A percentile compares a stretch with the other conserved stretches of the same genome.
phyloP scores from a whole-genome alignment of 2,888 invertebrate genomes.

The Macroteleia sp. region DNA sequence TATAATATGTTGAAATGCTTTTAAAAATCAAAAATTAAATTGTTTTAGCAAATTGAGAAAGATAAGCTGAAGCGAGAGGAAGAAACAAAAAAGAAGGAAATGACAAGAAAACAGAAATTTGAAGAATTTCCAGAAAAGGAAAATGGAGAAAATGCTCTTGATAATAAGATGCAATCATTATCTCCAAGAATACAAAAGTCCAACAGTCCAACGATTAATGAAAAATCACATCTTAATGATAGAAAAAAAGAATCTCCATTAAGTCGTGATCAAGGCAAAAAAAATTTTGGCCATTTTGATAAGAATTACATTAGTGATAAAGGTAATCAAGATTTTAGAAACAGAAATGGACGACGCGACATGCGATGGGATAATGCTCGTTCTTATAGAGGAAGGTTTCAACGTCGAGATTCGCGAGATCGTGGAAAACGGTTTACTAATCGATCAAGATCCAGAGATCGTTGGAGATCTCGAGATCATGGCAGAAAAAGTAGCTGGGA shows the following conservation, averaged over 20 bases:
- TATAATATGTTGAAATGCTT: too few relatives aligned
- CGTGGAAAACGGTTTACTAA: conserved; percentile 71
- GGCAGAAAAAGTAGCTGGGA: conserved; percentile 74
- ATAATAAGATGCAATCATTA: conserved; percentile 4
- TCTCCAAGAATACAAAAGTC: conserved; percentile 50
- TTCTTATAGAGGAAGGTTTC: conserved; percentile 68
- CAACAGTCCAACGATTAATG: conserved; percentile 68
- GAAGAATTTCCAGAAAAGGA: conserved; percentile 55
- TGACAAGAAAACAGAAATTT: conserved; percentile 85
- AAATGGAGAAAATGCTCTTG: conserved; percentile 40
- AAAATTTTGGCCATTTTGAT: conserved; percentile 61
- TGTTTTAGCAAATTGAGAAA: conserved; percentile 76
- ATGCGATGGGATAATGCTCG: conserved; percentile 63
- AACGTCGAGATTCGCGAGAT: conserved; percentile 74
- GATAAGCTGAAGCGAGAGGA: conserved; percentile 86
- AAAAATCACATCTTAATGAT: conserved; percentile 67
- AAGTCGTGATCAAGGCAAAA: conserved; percentile 48
- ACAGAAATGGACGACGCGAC: conserved; percentile 69
- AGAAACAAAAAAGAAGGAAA: conserved; percentile 86
- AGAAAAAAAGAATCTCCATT: conserved; percentile 50
- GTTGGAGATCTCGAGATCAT: conserved; percentile 74
- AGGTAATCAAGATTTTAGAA: conserved; percentile 64
- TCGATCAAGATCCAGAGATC: conserved; percentile 77
- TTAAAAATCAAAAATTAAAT: too few relatives aligned
- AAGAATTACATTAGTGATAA: conserved; percentile 65